phyloP scores from a whole-genome alignment of 2,888 invertebrate genomes.

The Nudaria mundana region DNA sequence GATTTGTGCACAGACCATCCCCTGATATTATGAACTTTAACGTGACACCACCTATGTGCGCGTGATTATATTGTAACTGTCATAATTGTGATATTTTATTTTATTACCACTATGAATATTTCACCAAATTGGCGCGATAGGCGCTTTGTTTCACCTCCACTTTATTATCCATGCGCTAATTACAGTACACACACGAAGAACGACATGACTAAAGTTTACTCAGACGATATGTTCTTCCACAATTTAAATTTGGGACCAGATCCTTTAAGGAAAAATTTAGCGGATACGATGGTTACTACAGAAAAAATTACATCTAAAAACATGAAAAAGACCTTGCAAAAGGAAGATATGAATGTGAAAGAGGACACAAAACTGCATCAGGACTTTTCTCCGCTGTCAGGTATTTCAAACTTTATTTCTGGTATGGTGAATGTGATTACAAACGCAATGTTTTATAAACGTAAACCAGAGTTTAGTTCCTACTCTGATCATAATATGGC shows the following conservation, averaged over 20 bases:
- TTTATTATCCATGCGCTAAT: conserved; percentile 49
- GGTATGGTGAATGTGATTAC: conserved; percentile 59
- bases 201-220: conserved; percentile 50
- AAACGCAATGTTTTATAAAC: conserved; percentile 54
- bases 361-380: conserved; percentile 8
- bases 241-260: conserved; percentile 60
- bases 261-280: conserved; percentile 65
- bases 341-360: conserved; percentile 20
- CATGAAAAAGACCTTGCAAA: conserved; percentile 23
- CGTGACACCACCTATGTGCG: conserved; percentile 36
- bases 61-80: conserved; percentile 38
- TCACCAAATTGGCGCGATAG: conserved; percentile 51
- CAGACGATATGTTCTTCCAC: conserved; percentile 50
- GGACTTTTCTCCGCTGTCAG: conserved; percentile 40
- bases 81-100: conserved; percentile 37
- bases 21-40: conserved; percentile 47
- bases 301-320: conserved; percentile 31
- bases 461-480: conserved; percentile 51
- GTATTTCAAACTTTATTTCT: conserved; percentile 58
- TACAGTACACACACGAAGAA: conserved; percentile 54
- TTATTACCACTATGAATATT: conserved; percentile 54
- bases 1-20: conserved; percentile 54
- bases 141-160: conserved; percentile 44
- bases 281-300: conserved; percentile 53
- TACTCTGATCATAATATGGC: conserved; percentile 42